A percentile compares a stretch with the other conserved stretches of the same genome.
phyloP scores from a whole-genome alignment of 1,140 invertebrate species.

The Plodia interpunctella region DNA sequence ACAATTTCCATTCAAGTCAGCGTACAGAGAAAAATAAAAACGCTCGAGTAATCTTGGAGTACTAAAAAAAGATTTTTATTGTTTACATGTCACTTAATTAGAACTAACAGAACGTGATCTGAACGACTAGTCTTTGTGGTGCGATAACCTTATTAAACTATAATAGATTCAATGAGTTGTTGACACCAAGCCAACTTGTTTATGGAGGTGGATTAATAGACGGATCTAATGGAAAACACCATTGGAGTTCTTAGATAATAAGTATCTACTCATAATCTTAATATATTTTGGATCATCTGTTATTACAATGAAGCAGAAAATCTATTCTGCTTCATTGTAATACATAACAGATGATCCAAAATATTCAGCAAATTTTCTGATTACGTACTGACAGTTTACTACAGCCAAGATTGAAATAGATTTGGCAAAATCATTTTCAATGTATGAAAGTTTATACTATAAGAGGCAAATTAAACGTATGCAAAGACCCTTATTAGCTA shows the following conservation, averaged over 20 bases:
- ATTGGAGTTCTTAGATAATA: neutral
- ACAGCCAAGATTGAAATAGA: too few relatives aligned
- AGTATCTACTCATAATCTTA: neutral
- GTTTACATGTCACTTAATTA: conserved; percentile 53
- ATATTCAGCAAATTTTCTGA: too few relatives aligned
- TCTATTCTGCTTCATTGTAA: too few relatives aligned
- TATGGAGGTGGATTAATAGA: neutral
- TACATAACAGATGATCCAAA: too few relatives aligned
- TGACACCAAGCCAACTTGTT: neutral
- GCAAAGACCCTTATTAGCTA: too few relatives aligned
- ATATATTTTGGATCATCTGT: too few relatives aligned
- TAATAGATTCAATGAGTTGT: conserved; percentile 10
- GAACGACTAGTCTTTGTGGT: conserved; percentile 27
- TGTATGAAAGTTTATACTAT: too few relatives aligned
- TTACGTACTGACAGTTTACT: too few relatives aligned
- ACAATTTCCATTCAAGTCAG: conserved; percentile 52
- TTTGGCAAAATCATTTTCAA: too few relatives aligned
- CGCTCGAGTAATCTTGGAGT: conserved; percentile 39
- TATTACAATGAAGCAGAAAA: too few relatives aligned
- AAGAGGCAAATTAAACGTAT: too few relatives aligned
- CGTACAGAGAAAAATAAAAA: conserved; percentile 39
- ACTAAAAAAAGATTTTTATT: conserved; percentile 52
- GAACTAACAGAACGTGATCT: conserved; percentile 32
- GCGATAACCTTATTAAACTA: conserved; percentile 28
- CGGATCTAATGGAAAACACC: conserved; percentile 5